These are phyloP conservation scores for Acanthosoma haemorrhoidale DNA, from an alignment of 2,888 invertebrate genomes.

Conservation along the genomic window DNA sequence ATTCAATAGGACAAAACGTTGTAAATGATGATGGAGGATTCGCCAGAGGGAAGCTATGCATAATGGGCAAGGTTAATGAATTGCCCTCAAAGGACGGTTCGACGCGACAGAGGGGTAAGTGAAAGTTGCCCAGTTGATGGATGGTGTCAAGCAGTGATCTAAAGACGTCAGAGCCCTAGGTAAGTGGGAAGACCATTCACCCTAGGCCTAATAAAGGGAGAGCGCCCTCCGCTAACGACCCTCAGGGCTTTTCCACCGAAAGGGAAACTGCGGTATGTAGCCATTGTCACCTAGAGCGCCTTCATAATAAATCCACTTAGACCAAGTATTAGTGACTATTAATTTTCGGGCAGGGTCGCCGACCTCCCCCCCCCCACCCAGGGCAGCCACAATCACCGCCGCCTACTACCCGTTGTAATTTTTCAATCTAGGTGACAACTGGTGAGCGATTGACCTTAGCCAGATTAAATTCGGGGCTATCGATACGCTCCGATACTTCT, in stretches of 20 bases:
- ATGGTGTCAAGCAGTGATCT: background rate
- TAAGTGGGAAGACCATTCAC: background rate
- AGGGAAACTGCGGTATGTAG: background rate
- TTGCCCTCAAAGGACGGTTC: no score
- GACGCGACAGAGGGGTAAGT: background rate
- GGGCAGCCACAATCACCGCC: conserved; percentile 1
- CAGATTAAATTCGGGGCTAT: background rate
- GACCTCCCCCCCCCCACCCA: background rate
- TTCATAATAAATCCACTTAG: conserved; percentile 15
- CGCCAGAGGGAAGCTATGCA: no score
- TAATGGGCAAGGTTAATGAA: no score
- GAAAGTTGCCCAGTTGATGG: background rate
- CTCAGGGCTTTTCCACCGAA: background rate
- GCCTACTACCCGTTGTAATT: conserved; percentile 5
- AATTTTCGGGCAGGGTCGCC: background rate
- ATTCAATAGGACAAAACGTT: no score
- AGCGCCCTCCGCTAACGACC: background rate
- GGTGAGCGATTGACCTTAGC: background rate
- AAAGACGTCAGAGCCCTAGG: background rate
- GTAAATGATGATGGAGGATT: no score
- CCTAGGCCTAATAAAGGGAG: background rate
- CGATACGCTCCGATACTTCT: no score
- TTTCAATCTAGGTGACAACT: conserved; percentile 12
- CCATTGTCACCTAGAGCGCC: background rate
- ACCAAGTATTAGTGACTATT: conserved; percentile 14